These are phyloP conservation scores for Ibycter americanus DNA, from an alignment of 2,797 vertebrate genomes.

Conservation along the genomic window DNA sequence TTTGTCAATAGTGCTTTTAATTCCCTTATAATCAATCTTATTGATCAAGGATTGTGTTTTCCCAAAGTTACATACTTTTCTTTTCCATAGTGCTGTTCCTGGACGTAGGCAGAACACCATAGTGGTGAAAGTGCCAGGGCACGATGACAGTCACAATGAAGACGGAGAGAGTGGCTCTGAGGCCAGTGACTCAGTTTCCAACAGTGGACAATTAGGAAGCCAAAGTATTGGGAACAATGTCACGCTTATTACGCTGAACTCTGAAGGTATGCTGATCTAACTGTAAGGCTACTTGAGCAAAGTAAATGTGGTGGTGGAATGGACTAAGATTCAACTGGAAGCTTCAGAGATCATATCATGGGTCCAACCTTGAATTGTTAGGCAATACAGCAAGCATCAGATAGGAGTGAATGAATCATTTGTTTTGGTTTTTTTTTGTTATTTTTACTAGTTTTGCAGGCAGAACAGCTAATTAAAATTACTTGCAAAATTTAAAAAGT, in stretches of 20 bases:
- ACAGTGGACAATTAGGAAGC: slow-evolving; percentile 83
- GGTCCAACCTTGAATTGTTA: neutral
- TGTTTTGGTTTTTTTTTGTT: neutral
- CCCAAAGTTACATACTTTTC: neutral
- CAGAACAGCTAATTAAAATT: neutral
- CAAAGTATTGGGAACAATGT: slow-evolving; percentile 91
- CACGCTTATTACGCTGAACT: slow-evolving; percentile 96
- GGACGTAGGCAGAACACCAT: slow-evolving; percentile 96
- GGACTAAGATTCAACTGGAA: neutral
- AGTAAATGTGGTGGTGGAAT: neutral
- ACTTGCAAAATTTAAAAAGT: neutral
- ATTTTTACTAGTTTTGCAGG: neutral
- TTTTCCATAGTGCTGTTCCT: slow-evolving; percentile 81
- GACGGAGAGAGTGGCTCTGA: slow-evolving; percentile 96
- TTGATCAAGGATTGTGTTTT: neutral
- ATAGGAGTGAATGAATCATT: neutral
- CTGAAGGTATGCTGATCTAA: slow-evolving; percentile 84
- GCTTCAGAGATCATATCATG: rapidly evolving
- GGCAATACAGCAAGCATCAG: neutral
- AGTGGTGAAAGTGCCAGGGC: slow-evolving; percentile 92
- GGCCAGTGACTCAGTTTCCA: slow-evolving; percentile 94
- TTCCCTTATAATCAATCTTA: neutral
- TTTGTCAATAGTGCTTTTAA: neutral
- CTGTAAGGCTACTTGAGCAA: neutral
- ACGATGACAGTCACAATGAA: slow-evolving; percentile 92